A percentile compares a stretch with the other conserved stretches of the same genome.
Conservation (phyloP, 2,888 invertebrate species). For the Ormyrus rosae region DNA sequence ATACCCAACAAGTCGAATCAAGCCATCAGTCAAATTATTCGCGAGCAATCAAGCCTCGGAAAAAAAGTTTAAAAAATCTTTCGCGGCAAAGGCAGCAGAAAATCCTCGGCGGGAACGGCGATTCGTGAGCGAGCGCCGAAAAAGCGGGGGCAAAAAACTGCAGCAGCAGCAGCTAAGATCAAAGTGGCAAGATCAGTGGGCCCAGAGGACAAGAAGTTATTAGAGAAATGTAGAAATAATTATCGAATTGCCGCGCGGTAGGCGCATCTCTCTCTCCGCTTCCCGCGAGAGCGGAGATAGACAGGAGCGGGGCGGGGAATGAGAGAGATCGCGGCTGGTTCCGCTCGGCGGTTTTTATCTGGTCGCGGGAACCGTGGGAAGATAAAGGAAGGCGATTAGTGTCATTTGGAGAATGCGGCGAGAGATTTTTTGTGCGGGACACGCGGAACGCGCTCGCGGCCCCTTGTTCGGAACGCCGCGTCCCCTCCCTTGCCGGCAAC, state of each 20-base stretch:
- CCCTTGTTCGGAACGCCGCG: slow-evolving; percentile 58
- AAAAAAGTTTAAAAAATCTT: slow-evolving; percentile 24
- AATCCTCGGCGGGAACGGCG: not conserved
- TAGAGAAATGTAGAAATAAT: slow-evolving; percentile 73
- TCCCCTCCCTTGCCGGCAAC: not conserved
- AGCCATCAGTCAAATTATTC: slow-evolving; percentile 44
- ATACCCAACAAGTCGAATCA: slow-evolving; percentile 15
- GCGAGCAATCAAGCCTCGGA: slow-evolving; percentile 14
- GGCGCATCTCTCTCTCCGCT: slow-evolving; percentile 52
- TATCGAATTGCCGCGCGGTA: slow-evolving; percentile 70
- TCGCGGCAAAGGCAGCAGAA: slow-evolving; percentile 40
- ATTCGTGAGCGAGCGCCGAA: slow-evolving; percentile 61
- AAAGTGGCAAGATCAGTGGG: slow-evolving; percentile 25
- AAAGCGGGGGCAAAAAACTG: slow-evolving; percentile 26
- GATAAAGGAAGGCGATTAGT: slow-evolving; percentile 75
- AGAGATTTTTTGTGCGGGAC: slow-evolving; percentile 67
- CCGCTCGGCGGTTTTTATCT: slow-evolving; percentile 66
- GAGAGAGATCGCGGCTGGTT: slow-evolving; percentile 41
- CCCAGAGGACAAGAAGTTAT: slow-evolving; percentile 66
- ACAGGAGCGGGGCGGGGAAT: slow-evolving; percentile 29
- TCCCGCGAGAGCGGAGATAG: slow-evolving; percentile 1
- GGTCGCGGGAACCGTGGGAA: slow-evolving; percentile 73
- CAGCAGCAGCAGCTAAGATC: slow-evolving; percentile 43
- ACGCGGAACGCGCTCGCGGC: slow-evolving; percentile 62
- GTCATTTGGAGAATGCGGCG: slow-evolving; percentile 73